A percentile compares a stretch with the other conserved stretches of the same genome.
phyloP scores from a whole-genome alignment of 35 echinoderm and acorn worm genomes.

The Lytechinus variegatus region DNA sequence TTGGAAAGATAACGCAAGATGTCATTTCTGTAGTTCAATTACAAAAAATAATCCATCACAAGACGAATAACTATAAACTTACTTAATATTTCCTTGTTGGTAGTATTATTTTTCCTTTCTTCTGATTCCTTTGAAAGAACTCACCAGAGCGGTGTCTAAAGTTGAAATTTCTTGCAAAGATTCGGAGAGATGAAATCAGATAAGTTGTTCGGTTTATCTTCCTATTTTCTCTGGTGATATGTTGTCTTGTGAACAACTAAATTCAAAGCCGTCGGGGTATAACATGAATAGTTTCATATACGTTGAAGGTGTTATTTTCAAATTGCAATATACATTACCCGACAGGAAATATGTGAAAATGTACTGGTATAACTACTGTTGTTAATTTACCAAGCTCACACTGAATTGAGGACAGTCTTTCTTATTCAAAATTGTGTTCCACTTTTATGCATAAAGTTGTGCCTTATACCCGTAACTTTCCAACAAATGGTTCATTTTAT shows the following conservation, averaged over 20 bases:
- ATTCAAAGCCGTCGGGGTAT: not conserved
- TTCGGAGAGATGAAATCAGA: no score
- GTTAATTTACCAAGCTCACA: not conserved
- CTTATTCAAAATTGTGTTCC: not conserved
- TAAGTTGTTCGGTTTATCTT: no score
- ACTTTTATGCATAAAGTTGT: not conserved
- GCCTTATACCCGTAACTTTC: not conserved
- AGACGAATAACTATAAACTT: no score
- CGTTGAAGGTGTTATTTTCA: not conserved
- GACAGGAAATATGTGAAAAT: not conserved
- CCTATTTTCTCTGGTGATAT: not conserved
- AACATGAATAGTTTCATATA: not conserved
- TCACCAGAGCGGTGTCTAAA: no score
- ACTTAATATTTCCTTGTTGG: no score
- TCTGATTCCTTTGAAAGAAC: no score
- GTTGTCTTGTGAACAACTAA: not conserved
- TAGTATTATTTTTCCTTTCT: no score
- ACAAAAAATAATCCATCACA: no score
- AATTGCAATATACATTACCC: not conserved
- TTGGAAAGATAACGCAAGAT: no score
- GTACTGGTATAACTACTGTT: not conserved
- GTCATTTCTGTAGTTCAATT: no score
- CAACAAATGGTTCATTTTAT: not conserved
- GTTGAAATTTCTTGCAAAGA: no score
- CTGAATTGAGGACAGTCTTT: not conserved